phyloP scores from a whole-genome alignment of 2,797 vertebrate genomes.

The Hapalemur alaotrensis region DNA sequence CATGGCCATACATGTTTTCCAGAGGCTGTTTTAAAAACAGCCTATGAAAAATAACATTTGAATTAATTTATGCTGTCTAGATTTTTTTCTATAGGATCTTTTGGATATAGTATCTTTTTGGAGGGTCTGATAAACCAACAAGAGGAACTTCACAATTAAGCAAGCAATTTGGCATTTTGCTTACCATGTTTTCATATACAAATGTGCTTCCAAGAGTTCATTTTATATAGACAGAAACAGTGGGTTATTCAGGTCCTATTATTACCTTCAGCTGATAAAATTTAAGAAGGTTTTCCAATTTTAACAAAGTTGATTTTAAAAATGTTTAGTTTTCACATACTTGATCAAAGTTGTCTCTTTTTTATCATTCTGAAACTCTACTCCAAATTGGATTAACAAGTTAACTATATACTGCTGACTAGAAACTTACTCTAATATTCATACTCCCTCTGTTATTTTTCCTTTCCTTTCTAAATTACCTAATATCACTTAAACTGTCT shows the following conservation, averaged over 20 bases:
- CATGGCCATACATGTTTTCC: not conserved
- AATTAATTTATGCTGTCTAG: not conserved
- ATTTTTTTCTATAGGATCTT: not conserved
- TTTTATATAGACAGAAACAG: not conserved
- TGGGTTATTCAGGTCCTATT: not conserved
- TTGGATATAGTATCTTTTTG: not conserved
- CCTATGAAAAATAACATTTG: constrained; percentile 5
- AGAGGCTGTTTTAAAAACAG: not conserved
- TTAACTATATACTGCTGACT: not conserved
- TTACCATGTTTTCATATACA: not conserved
- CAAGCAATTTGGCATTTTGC: not conserved
- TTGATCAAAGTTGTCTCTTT: not conserved
- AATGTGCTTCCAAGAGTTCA: not conserved
- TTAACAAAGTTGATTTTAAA: not conserved
- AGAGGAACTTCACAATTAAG: not conserved
- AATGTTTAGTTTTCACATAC: not conserved
- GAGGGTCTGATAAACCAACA: not conserved
- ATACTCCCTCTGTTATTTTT: not conserved
- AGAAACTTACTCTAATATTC: not conserved
- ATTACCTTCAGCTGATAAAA: not conserved
- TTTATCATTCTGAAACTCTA: not conserved
- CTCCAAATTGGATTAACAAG: not conserved
- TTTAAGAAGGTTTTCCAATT: not conserved
- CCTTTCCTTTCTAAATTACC: not conserved
- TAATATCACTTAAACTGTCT: not conserved